These are phyloP conservation scores for Empidonax traillii DNA, from an alignment of 2,113 vertebrate species.

Conservation along the genomic window DNA sequence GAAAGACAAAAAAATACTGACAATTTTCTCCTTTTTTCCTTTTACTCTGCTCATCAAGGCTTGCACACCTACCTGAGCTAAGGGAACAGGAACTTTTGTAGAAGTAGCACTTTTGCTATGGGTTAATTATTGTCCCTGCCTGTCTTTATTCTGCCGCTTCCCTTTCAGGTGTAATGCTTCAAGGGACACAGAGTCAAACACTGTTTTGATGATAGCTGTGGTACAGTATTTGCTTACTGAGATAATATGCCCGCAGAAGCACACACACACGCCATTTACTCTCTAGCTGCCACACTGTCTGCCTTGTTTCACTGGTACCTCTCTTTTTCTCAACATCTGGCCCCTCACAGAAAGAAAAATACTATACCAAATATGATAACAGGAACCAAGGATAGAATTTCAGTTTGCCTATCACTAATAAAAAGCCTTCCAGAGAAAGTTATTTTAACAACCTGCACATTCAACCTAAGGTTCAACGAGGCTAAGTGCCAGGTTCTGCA, in stretches of 20 bases:
- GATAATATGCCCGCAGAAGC: background rate
- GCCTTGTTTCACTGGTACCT: background rate
- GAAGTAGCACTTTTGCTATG: accelerated
- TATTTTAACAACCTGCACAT: background rate
- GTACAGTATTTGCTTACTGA: background rate
- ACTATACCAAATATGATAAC: background rate
- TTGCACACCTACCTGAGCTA: accelerated
- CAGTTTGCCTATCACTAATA: background rate
- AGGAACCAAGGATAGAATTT: background rate
- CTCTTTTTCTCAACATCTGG: background rate
- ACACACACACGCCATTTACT: background rate
- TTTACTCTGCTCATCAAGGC: background rate
- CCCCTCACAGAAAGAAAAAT: background rate
- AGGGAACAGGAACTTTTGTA: background rate
- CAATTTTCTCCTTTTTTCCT: background rate
- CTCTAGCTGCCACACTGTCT: background rate
- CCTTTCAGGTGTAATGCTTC: background rate
- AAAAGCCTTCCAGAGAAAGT: background rate
- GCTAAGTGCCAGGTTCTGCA: no score
- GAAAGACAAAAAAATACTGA: background rate
- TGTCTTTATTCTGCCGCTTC: background rate
- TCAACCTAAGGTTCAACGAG: no score
- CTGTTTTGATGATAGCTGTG: background rate
- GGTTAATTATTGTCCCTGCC: background rate
- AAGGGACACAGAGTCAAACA: background rate